Base-by-base conservation (phyloP, 2,888 invertebrate species). In the Ametastegia equiseti region DNA sequence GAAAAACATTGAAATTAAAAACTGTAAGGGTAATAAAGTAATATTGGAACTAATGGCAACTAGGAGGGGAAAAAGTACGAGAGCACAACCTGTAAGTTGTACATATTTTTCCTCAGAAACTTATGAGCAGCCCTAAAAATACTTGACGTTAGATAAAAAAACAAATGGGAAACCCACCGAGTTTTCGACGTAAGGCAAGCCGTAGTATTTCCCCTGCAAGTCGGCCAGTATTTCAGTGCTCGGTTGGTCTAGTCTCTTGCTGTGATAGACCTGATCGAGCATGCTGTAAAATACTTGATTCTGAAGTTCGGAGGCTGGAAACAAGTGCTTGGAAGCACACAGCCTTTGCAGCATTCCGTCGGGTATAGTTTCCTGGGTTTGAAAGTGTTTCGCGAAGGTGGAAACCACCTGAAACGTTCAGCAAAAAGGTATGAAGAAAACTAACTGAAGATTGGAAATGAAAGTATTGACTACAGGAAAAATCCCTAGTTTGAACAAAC, bases 231-330 rank as follows among this genome's bases (percentile, higher is more conserved):
- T 94, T 1, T 96, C 95, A 0, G 96, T 97, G 0, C 97, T 97
- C 7, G 92, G 83, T 19, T 85, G 85, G 23, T 85, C 90, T 13
- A 95, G 94, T 87, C 94, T 92, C 4, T 92, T 88, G 0, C 95
- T 94, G 91, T 99, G 99, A 91, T 97, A 98, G 27, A 94, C 94
- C 92, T 98, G 98, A 92, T 99, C 99, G 33, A 98, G 91, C 9
- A 96, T 96, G 0, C 98, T 97, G 91, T 98, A 98, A 90, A 98
- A 98, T n/a, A 96, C 94, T 93, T 98, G 98, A 83, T 97, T 93
- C 87, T 97, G 97, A 91, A 96, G 95, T 91, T 98, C 98, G 83
- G 97, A 97, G 1, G 98, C 97, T 0, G 96, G 95, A 91, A 98
- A 99, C 42, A 98, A 92, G 87, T 96, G 95, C 88, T 98, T 98